These are phyloP conservation scores for Leuciscus idus DNA, from an alignment of 2,113 vertebrate genomes.

Conservation along the genomic window DNA sequence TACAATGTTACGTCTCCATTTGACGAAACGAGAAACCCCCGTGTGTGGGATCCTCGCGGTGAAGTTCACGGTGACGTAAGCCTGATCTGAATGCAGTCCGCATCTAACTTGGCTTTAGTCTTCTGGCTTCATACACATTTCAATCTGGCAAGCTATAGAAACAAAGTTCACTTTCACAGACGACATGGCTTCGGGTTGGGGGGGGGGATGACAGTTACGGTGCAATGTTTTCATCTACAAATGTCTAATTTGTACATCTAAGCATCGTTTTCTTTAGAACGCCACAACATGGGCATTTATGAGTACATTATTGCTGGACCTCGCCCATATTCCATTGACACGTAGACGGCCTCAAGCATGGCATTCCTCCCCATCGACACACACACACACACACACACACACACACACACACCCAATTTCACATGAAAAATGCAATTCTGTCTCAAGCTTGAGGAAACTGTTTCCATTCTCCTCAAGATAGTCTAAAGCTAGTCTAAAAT, in stretches of 20 bases:
- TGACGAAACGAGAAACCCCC: constrained; percentile 49
- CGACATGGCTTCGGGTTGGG: constrained; percentile 27
- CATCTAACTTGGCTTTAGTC: constrained; percentile 43
- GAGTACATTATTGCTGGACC: constrained; percentile 58
- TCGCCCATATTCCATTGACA: constrained; percentile 49
- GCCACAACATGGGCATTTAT: constrained; percentile 56
- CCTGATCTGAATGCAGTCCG: constrained; percentile 48
- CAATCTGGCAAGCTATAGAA: constrained; percentile 48
- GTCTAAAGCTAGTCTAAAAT: constrained; percentile 36
- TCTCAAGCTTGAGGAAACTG: not conserved
- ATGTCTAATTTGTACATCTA: constrained; percentile 52
- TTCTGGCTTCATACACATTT: constrained; percentile 54
- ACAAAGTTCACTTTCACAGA: constrained; percentile 41
- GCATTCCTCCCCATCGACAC: constrained; percentile 10
- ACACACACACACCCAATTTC: constrained; percentile 10
- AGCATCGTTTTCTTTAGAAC: constrained; percentile 22
- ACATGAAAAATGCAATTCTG: constrained; percentile 14
- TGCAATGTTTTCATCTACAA: constrained; percentile 38
- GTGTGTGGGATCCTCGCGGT: constrained; percentile 56
- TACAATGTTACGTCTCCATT: constrained; percentile 65
- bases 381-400: constrained; percentile 5
- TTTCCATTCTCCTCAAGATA: constrained; percentile 41
- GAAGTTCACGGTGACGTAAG: constrained; percentile 35
- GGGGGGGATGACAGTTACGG: constrained; percentile 23
- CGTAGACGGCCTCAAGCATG: constrained; percentile 10